phyloP scores from a whole-genome alignment of 2,797 vertebrate genomes.

The Melanogrammus aeglefinus region DNA sequence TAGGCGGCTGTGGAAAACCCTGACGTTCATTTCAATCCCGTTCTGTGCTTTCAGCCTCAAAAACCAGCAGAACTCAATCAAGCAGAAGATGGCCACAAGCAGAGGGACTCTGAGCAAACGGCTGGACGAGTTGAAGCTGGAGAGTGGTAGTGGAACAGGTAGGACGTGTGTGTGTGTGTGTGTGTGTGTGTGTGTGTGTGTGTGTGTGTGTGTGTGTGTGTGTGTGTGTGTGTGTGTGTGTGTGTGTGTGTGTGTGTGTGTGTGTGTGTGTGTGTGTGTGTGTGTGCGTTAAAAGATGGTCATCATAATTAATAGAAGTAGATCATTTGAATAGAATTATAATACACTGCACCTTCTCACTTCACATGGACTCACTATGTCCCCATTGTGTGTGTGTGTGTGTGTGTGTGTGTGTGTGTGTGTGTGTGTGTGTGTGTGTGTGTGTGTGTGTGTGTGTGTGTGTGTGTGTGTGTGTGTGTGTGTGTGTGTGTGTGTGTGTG shows the following conservation, averaged over 20 bases:
- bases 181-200: conserved; percentile 14
- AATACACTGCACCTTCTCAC: not conserved
- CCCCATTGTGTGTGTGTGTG: conserved; percentile 1
- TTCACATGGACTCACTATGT: not conserved
- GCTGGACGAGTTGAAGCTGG: conserved; percentile 77
- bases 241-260: conserved; percentile 13
- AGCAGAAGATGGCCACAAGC: conserved; percentile 79
- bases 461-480: conserved; percentile 2
- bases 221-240: conserved; percentile 14
- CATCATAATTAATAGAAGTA: not conserved
- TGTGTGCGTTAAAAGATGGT: not conserved
- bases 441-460: not conserved
- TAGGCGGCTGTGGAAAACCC: no score
- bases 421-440: conserved; percentile 19
- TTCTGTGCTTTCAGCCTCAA: conserved; percentile 71
- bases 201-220: no score
- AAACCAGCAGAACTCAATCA: conserved; percentile 74
- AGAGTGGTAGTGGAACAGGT: conserved; percentile 70
- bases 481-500: not conserved
- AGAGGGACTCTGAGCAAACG: conserved; percentile 75
- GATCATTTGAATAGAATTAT: not conserved
- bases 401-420: conserved; percentile 14
- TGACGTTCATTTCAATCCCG: not conserved
- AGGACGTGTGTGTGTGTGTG: conserved; percentile 11
- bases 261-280: conserved; percentile 14